Evolutionary conservation across 1,140 invertebrate genomes (phyloP), one percentile per base, ranked within the genome.

Genomic region (Drosophila fuyamai): DNA sequence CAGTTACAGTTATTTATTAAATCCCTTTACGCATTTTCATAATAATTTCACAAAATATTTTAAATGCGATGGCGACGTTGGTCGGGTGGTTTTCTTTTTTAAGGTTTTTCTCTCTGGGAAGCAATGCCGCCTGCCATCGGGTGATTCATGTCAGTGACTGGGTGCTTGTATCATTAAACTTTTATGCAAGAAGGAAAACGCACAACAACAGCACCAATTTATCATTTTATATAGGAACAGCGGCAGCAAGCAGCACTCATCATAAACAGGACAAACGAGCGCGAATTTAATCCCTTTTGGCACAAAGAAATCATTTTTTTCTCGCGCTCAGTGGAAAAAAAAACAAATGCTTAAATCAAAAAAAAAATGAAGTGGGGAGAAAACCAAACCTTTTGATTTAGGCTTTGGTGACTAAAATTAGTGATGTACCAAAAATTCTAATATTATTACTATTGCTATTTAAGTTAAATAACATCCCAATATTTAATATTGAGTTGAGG

Each of bases 11-110:
- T 91, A 91, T 91, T 91, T 91, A 91, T 91, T 91, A 90, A 91
- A 91, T 91, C 90, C 90, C 90, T 91, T 91, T 91, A 91, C 90
- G 85, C 90, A 91, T 91, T 91, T 91, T 91, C 85, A 91, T 91
- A 91, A 91, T 89, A 85, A 91, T 86, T 91, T 83, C 76, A 86
- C 63, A 79, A 88, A 86, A 88, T 80, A 88, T 88, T 90, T 90
- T 81, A 91, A 91, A 91, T 77, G 83, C 77, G 72, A 76, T 44
- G 53, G 56, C 56, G 71, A 65, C 57, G 56, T 48, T 35, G 58
- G 29, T 32, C 29, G 54, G 43, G 55, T 53, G 18, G 41, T 50
- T 50, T n/a, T 36, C 12, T 36, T 44, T 14, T 48, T 47, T 32
- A 10, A 8, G 50, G 51, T 29, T 23, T 58, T 32, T 9, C 36